These are phyloP conservation scores for Augiades crinisus DNA, from an alignment of 2,888 invertebrate genomes.

Conservation along the genomic window DNA sequence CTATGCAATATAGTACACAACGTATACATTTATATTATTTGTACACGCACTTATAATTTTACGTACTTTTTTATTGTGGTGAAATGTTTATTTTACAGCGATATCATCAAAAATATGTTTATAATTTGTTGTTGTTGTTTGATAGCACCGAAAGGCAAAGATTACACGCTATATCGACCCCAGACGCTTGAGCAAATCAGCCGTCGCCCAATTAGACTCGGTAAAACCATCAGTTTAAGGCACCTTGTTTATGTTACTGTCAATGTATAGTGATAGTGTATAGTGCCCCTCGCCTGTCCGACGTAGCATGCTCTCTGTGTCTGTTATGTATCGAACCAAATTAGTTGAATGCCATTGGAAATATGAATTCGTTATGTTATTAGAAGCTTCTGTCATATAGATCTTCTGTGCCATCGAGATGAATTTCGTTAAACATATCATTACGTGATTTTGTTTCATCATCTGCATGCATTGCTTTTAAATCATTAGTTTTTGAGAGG, in stretches of 20 bases:
- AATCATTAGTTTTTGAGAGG: not conserved
- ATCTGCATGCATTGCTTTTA: not conserved
- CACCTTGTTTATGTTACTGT: constrained; percentile 47
- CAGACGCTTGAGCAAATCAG: constrained; percentile 70
- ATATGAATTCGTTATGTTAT: not conserved
- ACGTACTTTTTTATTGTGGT: not conserved
- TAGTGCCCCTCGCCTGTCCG: constrained; percentile 30
- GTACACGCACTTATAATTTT: constrained; percentile 10
- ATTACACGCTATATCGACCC: constrained; percentile 75
- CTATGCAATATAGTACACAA: constrained; percentile 34
- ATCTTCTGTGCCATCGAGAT: too few relatives aligned
- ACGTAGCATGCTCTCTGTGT: constrained; percentile 34
- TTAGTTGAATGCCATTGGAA: not conserved
- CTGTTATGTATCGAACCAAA: not conserved
- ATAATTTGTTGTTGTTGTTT: constrained; percentile 49
- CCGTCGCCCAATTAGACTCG: constrained; percentile 69
- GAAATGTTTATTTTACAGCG: not conserved
- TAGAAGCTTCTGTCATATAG: too few relatives aligned
- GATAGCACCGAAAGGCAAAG: constrained; percentile 76
- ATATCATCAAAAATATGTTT: constrained; percentile 20
- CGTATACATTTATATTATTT: constrained; percentile 28
- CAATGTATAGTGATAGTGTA: constrained; percentile 47
- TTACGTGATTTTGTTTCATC: not conserved
- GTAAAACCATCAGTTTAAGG: constrained; percentile 51
- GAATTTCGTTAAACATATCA: too few relatives aligned